Base-by-base conservation (phyloP, 2,797 vertebrate genomes). In the Artibeus jamaicensis region DNA sequence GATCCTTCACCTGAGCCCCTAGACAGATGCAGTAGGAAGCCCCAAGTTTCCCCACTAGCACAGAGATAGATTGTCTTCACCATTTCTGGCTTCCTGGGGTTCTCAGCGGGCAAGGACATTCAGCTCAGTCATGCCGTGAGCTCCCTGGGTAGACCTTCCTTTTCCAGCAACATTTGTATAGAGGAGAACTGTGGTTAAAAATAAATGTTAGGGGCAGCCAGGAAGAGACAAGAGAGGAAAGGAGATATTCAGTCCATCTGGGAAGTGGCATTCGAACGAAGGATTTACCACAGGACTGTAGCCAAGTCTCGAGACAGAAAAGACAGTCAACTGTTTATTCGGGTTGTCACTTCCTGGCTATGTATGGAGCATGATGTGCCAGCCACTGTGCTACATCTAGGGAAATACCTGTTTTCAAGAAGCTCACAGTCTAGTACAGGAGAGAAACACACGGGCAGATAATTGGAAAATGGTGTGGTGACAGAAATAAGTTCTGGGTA, bases 11-110 rank as follows among this genome's bases (percentile, higher is more conserved):
- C 37, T 94, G 39, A 71, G 57, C 5, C 16, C 55, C 59, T 19
- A 62, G 65, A 55, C 86, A 90, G 81, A 73, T 29, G 48, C 76
- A 85, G 59, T 84, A 73, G 4, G 70, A 84, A 70, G 59, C 24
- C 44, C 29, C 21, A 16, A 1, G 37, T n/a, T 65, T 90, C 16
- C 34, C 59, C 21, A 62, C 42, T 77, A 90, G 48, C 67, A 42
- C 48, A 50, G 18, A 50, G 67, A 57, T 59, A 29, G n/a, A n/a
- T n/a, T n/a, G 50, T 71, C 29, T 76, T 84, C 44, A n/a, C 67
- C 84, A 87, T 77, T 68, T 97, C 93, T 29, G 59, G 42, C 34
- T 68, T 74, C 34, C 67, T 42, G 89, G 89, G n/a, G 93, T 78
- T 96, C 87, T 92, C 74, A 74, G 71, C n/a, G 92, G 68, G 48